Percentiles rank a stretch among this genome's conserved stretches.
Conservation (phyloP, 30 jellyfish, hydroid and myxozoan genomes). For the Aurelia sp. region DNA sequence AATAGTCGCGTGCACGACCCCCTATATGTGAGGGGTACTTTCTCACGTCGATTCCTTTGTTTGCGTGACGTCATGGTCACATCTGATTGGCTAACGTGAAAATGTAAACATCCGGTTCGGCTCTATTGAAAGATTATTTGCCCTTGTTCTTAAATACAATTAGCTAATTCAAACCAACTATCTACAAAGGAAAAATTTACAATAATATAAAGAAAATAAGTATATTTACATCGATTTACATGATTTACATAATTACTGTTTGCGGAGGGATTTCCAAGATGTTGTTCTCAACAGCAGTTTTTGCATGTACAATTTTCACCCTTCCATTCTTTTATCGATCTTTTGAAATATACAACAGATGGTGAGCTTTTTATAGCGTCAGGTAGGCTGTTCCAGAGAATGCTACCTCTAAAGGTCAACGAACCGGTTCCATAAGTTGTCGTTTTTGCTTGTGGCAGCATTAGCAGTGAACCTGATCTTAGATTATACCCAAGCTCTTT, state of each 20-base stretch:
- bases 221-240: neutral
- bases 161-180: constrained; percentile 15
- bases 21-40: too few relatives aligned
- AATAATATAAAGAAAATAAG: constrained; percentile 3
- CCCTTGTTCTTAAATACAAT: too few relatives aligned
- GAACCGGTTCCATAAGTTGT: too few relatives aligned
- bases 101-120: too few relatives aligned
- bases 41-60: too few relatives aligned
- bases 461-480: constrained; percentile 24
- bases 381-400: constrained; percentile 58
- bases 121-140: too few relatives aligned
- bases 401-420: constrained; percentile 27
- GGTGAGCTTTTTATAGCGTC: constrained; percentile 27
- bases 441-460: neutral
- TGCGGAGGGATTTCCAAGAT: neutral
- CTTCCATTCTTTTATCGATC: constrained; percentile 48
- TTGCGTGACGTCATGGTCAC: too few relatives aligned
- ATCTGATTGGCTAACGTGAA: too few relatives aligned
- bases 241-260: neutral
- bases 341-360: constrained; percentile 14
- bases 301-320: constrained; percentile 58
- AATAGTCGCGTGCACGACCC: too few relatives aligned
- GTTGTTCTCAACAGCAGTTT: constrained; percentile 20
- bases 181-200: neutral
- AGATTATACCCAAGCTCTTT: constrained; percentile 18